A percentile compares a stretch with the other conserved stretches of the same genome.
phyloP scores from a whole-genome alignment of 1,140 invertebrate species.

The Drosophila asahinai region DNA sequence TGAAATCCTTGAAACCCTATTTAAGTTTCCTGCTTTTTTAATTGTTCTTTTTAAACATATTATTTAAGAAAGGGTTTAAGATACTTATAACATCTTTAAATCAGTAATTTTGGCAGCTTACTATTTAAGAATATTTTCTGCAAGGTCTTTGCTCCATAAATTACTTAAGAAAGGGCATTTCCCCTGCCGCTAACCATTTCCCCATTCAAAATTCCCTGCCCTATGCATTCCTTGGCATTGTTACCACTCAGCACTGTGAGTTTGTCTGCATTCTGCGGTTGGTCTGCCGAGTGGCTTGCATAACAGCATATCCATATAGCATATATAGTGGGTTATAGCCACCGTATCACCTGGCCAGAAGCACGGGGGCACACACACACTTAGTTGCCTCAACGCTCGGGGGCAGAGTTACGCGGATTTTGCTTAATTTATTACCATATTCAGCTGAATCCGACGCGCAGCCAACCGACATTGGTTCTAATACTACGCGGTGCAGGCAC shows the following conservation, averaged over 20 bases:
- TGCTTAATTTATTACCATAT: conserved; percentile 84
- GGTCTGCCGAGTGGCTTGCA: conserved; percentile 44
- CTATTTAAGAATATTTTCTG: neutral
- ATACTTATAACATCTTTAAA: neutral
- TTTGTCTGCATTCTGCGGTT: conserved; percentile 43
- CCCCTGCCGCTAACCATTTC: neutral
- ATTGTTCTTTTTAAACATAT: neutral
- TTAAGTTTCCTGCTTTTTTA: too few species aligned
- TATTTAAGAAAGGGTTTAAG: neutral
- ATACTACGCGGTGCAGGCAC: conserved; percentile 8
- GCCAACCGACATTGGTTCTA: conserved; percentile 63
- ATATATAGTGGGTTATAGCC: conserved; percentile 2
- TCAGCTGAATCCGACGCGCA: conserved; percentile 79
- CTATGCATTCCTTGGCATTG: conserved; percentile 22
- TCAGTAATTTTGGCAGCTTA: neutral
- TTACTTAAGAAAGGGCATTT: neutral
- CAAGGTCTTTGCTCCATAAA: too few species aligned
- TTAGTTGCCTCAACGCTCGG: conserved; percentile 29
- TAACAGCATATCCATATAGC: conserved; percentile 14
- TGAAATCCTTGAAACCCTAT: too few species aligned
- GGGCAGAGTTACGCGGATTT: conserved; percentile 50
- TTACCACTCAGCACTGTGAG: conserved; percentile 9
- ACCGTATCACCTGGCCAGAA: conserved; percentile 2
- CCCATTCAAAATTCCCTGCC: neutral
- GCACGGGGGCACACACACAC: conserved; percentile 19